phyloP scores from a whole-genome alignment of 2,797 vertebrate genomes.

The Allobates femoralis region DNA sequence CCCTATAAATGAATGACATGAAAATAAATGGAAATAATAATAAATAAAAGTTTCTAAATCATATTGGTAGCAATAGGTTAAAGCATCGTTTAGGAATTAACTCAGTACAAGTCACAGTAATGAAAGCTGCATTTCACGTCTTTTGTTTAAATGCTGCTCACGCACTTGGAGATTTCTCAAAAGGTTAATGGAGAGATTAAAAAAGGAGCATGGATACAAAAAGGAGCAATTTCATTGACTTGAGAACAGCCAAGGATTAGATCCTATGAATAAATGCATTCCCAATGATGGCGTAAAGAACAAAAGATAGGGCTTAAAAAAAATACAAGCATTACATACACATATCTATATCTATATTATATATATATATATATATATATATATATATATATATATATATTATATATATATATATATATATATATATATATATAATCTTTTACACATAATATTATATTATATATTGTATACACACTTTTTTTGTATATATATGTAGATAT shows the following conservation, averaged over 20 bases:
- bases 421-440: background rate
- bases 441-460: no score
- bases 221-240: background rate
- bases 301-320: background rate
- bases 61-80: background rate
- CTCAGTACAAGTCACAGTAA: background rate
- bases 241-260: background rate
- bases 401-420: no score
- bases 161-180: slow-evolving; percentile 6
- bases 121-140: background rate
- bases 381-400: no score
- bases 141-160: background rate
- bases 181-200: slow-evolving; percentile 36
- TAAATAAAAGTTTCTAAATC: background rate
- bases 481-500: no score
- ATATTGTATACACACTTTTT: no score
- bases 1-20: no score
- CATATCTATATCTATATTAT: no score
- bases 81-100: background rate
- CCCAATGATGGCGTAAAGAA: background rate
- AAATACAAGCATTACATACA: background rate
- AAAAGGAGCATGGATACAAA: background rate
- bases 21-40: no score
- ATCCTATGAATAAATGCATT: slow-evolving; percentile 10
- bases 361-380: no score